Conservation (phyloP, 2,888 invertebrate species). For the Pristionchus fissidentatus region DNA sequence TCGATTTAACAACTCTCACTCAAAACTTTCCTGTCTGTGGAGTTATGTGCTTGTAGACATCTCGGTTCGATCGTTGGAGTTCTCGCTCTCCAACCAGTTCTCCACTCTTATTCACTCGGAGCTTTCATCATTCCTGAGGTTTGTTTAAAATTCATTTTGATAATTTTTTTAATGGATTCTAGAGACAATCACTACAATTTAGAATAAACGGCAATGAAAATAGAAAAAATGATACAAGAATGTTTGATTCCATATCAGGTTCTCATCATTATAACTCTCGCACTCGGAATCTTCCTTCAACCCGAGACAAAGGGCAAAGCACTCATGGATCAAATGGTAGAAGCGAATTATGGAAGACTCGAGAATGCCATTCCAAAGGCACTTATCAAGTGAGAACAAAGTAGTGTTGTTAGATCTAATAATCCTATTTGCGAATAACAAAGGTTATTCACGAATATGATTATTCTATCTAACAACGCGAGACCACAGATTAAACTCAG, state of each 20-base stretch:
- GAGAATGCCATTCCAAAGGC: conserved; percentile 69
- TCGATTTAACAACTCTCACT: no score
- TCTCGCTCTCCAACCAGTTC: conserved; percentile 65
- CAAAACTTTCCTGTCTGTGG: background rate
- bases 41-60: conserved; percentile 57
- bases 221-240: no score
- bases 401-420: no score
- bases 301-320: conserved; percentile 70
- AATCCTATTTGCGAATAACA: no score
- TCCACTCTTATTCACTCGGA: conserved; percentile 61
- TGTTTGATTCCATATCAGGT: background rate
- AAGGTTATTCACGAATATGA: no score
- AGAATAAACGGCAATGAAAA: background rate
- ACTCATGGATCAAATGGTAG: conserved; percentile 71
- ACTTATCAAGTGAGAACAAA: conserved; percentile 58
- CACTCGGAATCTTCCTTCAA: conserved; percentile 69
- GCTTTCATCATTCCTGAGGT: conserved; percentile 69
- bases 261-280: conserved; percentile 64
- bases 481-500: no score
- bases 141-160: background rate
- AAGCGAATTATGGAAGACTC: conserved; percentile 66
- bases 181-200: background rate
- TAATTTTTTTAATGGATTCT: background rate
- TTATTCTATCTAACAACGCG: no score
- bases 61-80: conserved; percentile 69